Conservation (phyloP, 2,888 invertebrate genomes). For the Eupeodes luniger region DNA sequence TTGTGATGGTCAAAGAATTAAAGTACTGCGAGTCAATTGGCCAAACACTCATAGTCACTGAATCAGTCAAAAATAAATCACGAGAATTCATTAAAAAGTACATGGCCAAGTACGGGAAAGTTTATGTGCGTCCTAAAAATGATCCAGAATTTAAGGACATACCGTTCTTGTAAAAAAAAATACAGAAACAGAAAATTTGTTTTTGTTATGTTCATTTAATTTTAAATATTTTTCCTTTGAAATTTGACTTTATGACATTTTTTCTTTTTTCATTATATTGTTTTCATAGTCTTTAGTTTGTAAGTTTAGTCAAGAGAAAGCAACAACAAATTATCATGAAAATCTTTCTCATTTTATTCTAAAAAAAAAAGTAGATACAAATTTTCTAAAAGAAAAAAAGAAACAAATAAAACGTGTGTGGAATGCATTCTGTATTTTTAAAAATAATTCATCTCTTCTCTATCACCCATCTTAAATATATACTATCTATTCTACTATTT, state of each 20-base stretch:
- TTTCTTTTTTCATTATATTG: constrained; percentile 15
- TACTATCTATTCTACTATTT: constrained; percentile 10
- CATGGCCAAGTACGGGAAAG: constrained; percentile 96
- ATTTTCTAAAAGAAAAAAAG: constrained; percentile 27
- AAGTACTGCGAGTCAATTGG: constrained; percentile 91
- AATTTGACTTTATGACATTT: constrained; percentile 43
- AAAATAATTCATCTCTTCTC: constrained; percentile 1
- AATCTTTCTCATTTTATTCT: constrained; percentile 19
- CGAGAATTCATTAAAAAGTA: constrained; percentile 97
- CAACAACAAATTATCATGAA: constrained; percentile 36
- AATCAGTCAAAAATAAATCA: constrained; percentile 94
- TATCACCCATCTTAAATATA: neutral
- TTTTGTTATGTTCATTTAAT: neutral
- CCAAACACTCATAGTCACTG: constrained; percentile 81
- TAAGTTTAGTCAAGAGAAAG: constrained; percentile 67
- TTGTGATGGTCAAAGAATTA: constrained; percentile 97
- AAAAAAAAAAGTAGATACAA: constrained; percentile 5
- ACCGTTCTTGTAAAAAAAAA: constrained; percentile 75
- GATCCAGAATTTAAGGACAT: constrained; percentile 81
- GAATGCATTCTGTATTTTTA: constrained; percentile 31
- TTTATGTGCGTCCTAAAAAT: constrained; percentile 81
- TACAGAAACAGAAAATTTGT: neutral
- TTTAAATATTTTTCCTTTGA: constrained; percentile 2
- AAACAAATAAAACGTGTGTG: neutral
- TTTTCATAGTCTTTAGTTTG: constrained; percentile 60